Evolutionary conservation across 2,113 vertebrate genomes (phyloP).

Genomic region (Sitta europaea): DNA sequence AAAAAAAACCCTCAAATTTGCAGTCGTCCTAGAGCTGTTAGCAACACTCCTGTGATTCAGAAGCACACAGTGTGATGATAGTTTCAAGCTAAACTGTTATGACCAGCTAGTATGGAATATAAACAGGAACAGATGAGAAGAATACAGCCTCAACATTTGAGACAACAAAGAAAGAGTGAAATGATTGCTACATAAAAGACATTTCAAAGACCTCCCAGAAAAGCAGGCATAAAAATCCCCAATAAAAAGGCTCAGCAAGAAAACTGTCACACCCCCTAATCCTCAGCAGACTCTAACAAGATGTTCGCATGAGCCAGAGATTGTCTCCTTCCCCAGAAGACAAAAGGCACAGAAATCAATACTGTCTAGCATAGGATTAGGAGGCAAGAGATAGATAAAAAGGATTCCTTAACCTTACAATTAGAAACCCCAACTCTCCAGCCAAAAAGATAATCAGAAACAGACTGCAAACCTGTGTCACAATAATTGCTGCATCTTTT

Average conservation of each 20-base stretch:
- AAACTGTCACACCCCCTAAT: slow-evolving; percentile 67
- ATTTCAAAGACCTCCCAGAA: slow-evolving; percentile 73
- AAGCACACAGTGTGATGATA: not conserved
- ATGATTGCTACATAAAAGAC: slow-evolving; percentile 63
- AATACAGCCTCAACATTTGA: slow-evolving; percentile 58
- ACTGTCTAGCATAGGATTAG: slow-evolving; percentile 59
- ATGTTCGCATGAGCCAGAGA: slow-evolving; percentile 62
- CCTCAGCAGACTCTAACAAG: slow-evolving; percentile 72
- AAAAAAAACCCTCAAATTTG: not conserved
- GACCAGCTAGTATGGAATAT: slow-evolving; percentile 33
- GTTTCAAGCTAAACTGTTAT: slow-evolving; percentile 44
- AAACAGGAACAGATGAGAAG: slow-evolving; percentile 54
- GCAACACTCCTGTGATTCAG: not conserved
- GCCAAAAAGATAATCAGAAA: slow-evolving; percentile 54
- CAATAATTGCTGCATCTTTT: slow-evolving; percentile 31
- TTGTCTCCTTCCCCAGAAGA: slow-evolving; percentile 60
- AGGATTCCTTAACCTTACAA: slow-evolving; percentile 60
- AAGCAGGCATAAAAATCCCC: slow-evolving; percentile 66
- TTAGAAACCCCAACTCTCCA: slow-evolving; percentile 50
- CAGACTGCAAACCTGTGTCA: slow-evolving; percentile 44
- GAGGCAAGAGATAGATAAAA: slow-evolving; percentile 64
- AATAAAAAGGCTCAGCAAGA: slow-evolving; percentile 66
- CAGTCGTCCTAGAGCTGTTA: not conserved
- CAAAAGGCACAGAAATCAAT: slow-evolving; percentile 67
- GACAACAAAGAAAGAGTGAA: slow-evolving; percentile 70